Conservation (phyloP, 37 sponge, comb jelly and placozoan species). For the Hexactinellida sp. region DNA sequence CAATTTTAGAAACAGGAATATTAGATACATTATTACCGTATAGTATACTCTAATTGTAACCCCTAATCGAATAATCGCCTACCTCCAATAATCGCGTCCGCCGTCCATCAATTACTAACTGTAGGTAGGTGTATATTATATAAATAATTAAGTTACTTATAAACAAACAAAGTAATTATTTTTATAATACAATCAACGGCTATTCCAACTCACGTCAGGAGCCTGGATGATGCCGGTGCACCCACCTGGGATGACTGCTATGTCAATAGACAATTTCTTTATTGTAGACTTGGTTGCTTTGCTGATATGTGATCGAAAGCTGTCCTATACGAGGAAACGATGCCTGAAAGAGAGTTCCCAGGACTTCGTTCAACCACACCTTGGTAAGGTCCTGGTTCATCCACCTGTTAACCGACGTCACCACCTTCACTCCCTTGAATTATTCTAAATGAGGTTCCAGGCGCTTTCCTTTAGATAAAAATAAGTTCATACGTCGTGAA, state of each 20-base stretch:
- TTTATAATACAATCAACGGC: too few relatives aligned
- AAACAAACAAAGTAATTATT: too few relatives aligned
- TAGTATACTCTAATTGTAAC: too few relatives aligned
- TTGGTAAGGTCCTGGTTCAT: slow-evolving; percentile 40
- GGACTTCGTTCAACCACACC: slow-evolving; percentile 27
- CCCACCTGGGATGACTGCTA: slow-evolving; percentile 39
- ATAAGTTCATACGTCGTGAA: too few relatives aligned
- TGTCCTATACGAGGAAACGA: slow-evolving; percentile 40
- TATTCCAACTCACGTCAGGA: slow-evolving; percentile 37
- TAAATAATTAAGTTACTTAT: too few relatives aligned
- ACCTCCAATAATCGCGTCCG: too few relatives aligned
- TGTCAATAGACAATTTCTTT: not conserved
- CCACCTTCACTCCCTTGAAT: slow-evolving; percentile 25
- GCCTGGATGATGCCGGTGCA: slow-evolving; percentile 30
- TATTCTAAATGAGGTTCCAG: slow-evolving; percentile 9
- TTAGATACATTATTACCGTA: too few relatives aligned
- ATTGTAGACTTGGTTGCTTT: not conserved
- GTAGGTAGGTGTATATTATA: too few relatives aligned
- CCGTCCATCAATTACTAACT: too few relatives aligned
- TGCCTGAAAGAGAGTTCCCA: slow-evolving; percentile 33
- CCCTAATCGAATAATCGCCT: too few relatives aligned
- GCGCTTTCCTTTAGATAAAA: too few relatives aligned
- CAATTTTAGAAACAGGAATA: too few relatives aligned
- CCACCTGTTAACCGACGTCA: slow-evolving; percentile 28
- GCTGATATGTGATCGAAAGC: slow-evolving; percentile 37